These are phyloP conservation scores for honey bee (Apis mellifera) DNA, from an alignment of 1,140 invertebrate species.

Conservation along the genomic window Amel_HAv3.1 CM009931.2:21383001-21383500, in stretches of 20 bases:
- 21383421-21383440: neutral
- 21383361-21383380: neutral
- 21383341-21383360: neutral
- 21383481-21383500: too few relatives aligned
- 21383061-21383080: constrained; percentile 62
- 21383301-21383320: constrained; percentile 23
- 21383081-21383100: constrained; percentile 48
- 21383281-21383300: constrained; percentile 6
- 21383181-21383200: constrained; percentile 16
- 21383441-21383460: too few relatives aligned
- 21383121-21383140: constrained; percentile 56
- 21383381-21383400: constrained; percentile 7
- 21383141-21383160: constrained; percentile 55
- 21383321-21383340: neutral
- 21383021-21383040: neutral
- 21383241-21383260: neutral
- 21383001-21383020: too few relatives aligned
- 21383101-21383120: constrained; percentile 63
- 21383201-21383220: constrained; percentile 37
- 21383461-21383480: too few relatives aligned
- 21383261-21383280: neutral
- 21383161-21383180: constrained; percentile 19
- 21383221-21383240: constrained; percentile 16
- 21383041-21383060: constrained; percentile 64
- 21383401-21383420: neutral